phyloP scores from a whole-genome alignment of 1,140 invertebrate species.

The Scaptodrosophila lebanonensis region DNA sequence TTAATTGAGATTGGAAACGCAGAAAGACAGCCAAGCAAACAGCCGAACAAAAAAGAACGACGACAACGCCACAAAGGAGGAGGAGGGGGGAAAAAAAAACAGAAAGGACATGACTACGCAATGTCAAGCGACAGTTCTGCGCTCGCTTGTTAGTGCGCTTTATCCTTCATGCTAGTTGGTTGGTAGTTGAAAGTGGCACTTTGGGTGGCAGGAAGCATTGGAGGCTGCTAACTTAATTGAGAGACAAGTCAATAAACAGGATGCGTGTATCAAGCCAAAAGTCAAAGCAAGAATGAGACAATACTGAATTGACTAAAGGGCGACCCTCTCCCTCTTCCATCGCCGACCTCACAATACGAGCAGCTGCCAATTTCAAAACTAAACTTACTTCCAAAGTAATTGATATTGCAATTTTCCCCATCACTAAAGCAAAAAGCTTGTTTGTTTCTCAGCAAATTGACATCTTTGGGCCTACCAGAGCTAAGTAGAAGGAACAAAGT shows the following conservation, averaged over 20 bases:
- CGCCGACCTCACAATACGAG: no score
- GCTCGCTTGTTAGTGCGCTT: conserved; percentile 34
- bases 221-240: conserved; percentile 69
- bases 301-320: conserved; percentile 10
- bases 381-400: no score
- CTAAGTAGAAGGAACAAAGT: no score
- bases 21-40: conserved; percentile 35
- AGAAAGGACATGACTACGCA: conserved; percentile 43
- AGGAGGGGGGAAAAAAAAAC: conserved; percentile 4
- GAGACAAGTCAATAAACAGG: conserved; percentile 76
- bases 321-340: no score
- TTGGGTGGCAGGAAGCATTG: conserved; percentile 35
- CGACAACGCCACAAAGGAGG: conserved; percentile 1
- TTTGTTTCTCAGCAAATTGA: no score
- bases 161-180: no score
- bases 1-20: conserved; percentile 75
- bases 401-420: no score
- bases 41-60: conserved; percentile 1
- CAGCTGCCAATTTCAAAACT: no score
- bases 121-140: conserved; percentile 38
- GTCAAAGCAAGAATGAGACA: conserved; percentile 45
- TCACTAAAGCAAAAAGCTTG: no score
- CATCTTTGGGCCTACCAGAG: no score
- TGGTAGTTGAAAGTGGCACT: neutral
- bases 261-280: conserved; percentile 59